A percentile compares a stretch with the other conserved stretches of the same genome.
These are phyloP conservation scores for Camarhynchus parvulus DNA, from an alignment of 2,113 vertebrate genomes.

Conservation along the genomic window DNA sequence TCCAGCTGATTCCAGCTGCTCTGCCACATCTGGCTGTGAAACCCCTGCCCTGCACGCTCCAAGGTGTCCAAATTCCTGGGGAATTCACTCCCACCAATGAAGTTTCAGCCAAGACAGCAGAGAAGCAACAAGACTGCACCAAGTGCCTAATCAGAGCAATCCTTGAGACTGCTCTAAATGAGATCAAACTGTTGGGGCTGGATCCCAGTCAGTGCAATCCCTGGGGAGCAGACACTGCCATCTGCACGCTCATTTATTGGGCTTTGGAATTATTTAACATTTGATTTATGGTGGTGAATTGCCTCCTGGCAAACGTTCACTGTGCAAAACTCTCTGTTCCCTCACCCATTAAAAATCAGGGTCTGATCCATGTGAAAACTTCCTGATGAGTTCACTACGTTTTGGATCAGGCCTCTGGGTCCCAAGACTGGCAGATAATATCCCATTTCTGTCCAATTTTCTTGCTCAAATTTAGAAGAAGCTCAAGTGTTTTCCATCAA, in stretches of 20 bases:
- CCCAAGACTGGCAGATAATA: background rate
- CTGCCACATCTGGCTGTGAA: background rate
- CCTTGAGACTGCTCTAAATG: background rate
- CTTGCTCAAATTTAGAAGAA: constrained; percentile 18
- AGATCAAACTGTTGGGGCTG: constrained; percentile 6
- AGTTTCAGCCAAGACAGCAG: background rate
- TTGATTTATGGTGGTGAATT: constrained; percentile 52
- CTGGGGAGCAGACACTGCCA: constrained; percentile 31
- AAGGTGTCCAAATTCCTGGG: background rate
- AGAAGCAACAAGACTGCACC: background rate
- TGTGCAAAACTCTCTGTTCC: background rate
- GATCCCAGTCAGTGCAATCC: background rate
- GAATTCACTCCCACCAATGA: background rate
- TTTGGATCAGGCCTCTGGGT: constrained; percentile 17
- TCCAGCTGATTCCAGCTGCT: background rate
- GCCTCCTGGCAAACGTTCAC: background rate
- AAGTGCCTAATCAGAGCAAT: background rate
- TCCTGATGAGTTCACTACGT: constrained; percentile 10
- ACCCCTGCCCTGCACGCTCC: background rate
- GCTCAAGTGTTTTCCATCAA: constrained; percentile 33
- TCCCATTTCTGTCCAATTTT: background rate
- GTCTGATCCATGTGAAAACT: constrained; percentile 13
- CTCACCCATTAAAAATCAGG: constrained; percentile 17
- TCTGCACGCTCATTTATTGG: background rate
- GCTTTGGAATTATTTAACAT: background rate